A percentile compares a stretch with the other conserved stretches of the same genome.
phyloP scores from a whole-genome alignment of 2,888 invertebrate species.

The Liodrosophila aerea region DNA sequence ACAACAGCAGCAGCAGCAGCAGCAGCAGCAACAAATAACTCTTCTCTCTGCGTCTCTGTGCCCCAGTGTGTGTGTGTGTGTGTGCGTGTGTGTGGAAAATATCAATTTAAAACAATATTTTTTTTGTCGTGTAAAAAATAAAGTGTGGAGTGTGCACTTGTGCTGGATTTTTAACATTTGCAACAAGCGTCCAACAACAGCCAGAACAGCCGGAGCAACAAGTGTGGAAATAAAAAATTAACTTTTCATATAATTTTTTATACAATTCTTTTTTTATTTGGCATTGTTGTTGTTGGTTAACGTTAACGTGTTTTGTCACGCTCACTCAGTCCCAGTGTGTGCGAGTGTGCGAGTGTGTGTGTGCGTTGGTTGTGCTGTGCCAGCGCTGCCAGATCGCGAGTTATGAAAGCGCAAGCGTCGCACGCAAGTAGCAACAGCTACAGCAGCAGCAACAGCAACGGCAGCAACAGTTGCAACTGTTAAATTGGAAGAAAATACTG shows the following conservation, averaged over 20 bases:
- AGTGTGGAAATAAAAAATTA: too few relatives aligned
- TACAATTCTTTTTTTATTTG: too few relatives aligned
- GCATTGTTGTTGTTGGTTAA: constrained; percentile 11
- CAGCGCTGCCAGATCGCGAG: constrained; percentile 75
- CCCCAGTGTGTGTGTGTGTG: constrained; percentile 10
- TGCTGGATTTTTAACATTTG: too few relatives aligned
- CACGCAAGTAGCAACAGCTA: constrained; percentile 46
- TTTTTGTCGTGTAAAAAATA: not conserved
- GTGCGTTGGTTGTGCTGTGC: constrained; percentile 22
- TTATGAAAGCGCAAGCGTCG: constrained; percentile 74
- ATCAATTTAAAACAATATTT: not conserved
- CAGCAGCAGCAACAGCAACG: constrained; percentile 17
- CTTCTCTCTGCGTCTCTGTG: constrained; percentile 10
- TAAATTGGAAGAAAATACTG: constrained; percentile 14
- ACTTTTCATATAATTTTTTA: too few relatives aligned
- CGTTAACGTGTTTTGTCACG: not conserved
- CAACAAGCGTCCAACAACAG: too few relatives aligned
- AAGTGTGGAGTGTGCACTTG: too few relatives aligned
- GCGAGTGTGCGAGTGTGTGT: constrained; percentile 2
- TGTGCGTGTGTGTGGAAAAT: not conserved
- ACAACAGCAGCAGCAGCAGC: constrained; percentile 9
- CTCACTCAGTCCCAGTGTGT: not conserved
- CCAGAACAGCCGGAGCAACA: too few relatives aligned
- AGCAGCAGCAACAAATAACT: constrained; percentile 10
- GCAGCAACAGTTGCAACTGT: constrained; percentile 21